A percentile compares a stretch with the other conserved stretches of the same genome.
Evolutionary conservation across 2,113 vertebrate species (phyloP).

Genomic region (Ciconia stormi): DNA sequence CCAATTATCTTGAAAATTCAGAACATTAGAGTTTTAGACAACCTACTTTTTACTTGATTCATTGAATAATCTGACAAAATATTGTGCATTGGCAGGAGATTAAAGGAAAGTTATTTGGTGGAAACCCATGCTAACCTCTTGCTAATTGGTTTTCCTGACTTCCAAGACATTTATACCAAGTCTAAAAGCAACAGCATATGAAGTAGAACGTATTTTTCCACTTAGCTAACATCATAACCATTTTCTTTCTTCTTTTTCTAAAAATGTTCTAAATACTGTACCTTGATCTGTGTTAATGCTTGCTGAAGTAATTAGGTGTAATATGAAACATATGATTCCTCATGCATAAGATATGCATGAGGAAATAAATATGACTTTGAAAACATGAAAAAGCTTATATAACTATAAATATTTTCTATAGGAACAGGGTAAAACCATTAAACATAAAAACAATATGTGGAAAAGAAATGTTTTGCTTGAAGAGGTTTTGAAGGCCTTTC

Average conservation of each 20-base stretch:
- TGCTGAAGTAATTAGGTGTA: not conserved
- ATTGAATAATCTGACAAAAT: slow-evolving; percentile 30
- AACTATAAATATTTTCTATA: not conserved
- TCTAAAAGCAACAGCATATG: not conserved
- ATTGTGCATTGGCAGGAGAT: slow-evolving; percentile 2
- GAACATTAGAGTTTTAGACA: not conserved
- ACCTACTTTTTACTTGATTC: not conserved
- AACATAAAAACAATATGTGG: not conserved
- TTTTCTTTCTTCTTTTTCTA: not conserved
- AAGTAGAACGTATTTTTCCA: not conserved
- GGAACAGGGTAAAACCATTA: not conserved
- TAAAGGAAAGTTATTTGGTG: slow-evolving; percentile 15
- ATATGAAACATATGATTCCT: not conserved
- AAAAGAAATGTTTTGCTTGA: not conserved
- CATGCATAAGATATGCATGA: not conserved
- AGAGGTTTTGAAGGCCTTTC: not conserved
- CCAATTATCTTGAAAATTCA: not conserved
- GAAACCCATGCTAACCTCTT: not conserved
- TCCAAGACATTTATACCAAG: not conserved
- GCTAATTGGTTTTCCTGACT: slow-evolving; percentile 46
- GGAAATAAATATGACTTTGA: not conserved
- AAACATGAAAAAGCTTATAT: not conserved
- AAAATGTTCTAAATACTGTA: not conserved
- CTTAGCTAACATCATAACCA: not conserved
- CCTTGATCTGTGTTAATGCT: not conserved